Evolutionary conservation across 2,797 vertebrate species (phyloP), one percentile per base, ranked within the genome.

Genomic region (Bucorvus abyssinicus): DNA sequence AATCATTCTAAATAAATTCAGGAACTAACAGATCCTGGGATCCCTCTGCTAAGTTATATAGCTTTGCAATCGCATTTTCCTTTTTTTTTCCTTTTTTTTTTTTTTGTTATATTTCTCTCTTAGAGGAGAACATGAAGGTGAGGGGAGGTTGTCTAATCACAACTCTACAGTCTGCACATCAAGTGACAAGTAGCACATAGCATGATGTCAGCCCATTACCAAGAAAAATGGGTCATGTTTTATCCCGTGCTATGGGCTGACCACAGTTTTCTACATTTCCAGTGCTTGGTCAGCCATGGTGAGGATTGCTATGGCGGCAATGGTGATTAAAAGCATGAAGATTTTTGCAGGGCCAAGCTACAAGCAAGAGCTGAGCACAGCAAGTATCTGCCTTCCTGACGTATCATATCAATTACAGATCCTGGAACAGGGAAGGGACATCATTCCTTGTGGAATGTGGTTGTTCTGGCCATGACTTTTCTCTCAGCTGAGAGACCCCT

Each of bases 51-150:
- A 60, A 60, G 74, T 70, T 65, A 34, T 32, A 76, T 15, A 71
- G 49, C 57, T 67, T 67, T 88, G 49, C 67, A 86, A 79, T 76
- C 49, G 55, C 45, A 56, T 83, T 81, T 87, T 80, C 17, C 32
- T 73, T 69, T 56, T 89, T 87, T 40, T 40, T 40, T 40, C 12
- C 12, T 40, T 40, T 40, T 40, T 40, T 40, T 40, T 40, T 8
- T 40, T 40, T 10, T 64, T 32, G 53, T 92, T 64, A 93, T 75
- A 36, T 88, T 86, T 90, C 38, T 90, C 55, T 84, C 42, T 85
- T 57, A 67, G 69, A 42, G 83, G 40, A 40, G 47, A 91, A 79
- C 7, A 27, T 26, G 57, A 90, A 69, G 45, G 47, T 60, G 79
- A 75, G 20, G 15, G n/a, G 32, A 70, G 23, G 12, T 55, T 55